Evolutionary conservation across 2,888 invertebrate genomes (phyloP).

Genomic region (Dryadula phaetusa): DNA sequence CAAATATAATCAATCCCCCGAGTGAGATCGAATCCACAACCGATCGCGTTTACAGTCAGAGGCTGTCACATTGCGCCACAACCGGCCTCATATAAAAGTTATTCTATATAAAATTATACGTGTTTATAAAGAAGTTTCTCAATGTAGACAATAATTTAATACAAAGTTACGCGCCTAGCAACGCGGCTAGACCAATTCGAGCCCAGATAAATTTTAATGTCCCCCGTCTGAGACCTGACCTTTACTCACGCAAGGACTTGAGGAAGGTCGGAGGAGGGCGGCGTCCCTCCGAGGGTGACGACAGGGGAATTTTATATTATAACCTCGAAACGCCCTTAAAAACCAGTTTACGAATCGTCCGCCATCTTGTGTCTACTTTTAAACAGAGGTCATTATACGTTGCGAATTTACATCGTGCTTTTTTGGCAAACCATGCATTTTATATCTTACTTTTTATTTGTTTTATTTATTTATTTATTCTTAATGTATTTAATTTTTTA

Average conservation of each 20-base stretch:
- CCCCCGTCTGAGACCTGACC: slow-evolving; percentile 59
- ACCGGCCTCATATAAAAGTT: too few species aligned
- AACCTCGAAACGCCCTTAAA: slow-evolving; percentile 77
- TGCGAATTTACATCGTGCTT: slow-evolving; percentile 35
- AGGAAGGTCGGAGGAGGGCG: slow-evolving; percentile 52
- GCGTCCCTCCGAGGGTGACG: slow-evolving; percentile 60
- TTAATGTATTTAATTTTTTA: slow-evolving; percentile 1
- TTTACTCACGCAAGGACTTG: slow-evolving; percentile 61
- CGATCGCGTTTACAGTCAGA: too few species aligned
- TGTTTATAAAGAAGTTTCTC: not conserved
- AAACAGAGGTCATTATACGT: slow-evolving; percentile 48
- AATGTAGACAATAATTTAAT: slow-evolving; percentile 9
- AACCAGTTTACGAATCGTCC: slow-evolving; percentile 52
- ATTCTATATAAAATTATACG: not conserved
- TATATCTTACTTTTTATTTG: not conserved
- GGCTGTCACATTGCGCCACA: too few species aligned
- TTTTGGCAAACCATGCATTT: slow-evolving; percentile 27
- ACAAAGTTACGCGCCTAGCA: slow-evolving; percentile 34
- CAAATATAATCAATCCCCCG: too few species aligned
- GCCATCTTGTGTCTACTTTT: slow-evolving; percentile 47
- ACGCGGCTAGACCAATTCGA: slow-evolving; percentile 40
- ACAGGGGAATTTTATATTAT: slow-evolving; percentile 68
- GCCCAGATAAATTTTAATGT: slow-evolving; percentile 43
- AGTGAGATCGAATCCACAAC: too few species aligned
- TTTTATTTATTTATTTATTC: too few species aligned